These are phyloP conservation scores for Mormyrus lacerda DNA, from an alignment of 2,113 vertebrate genomes.

Conservation along the genomic window DNA sequence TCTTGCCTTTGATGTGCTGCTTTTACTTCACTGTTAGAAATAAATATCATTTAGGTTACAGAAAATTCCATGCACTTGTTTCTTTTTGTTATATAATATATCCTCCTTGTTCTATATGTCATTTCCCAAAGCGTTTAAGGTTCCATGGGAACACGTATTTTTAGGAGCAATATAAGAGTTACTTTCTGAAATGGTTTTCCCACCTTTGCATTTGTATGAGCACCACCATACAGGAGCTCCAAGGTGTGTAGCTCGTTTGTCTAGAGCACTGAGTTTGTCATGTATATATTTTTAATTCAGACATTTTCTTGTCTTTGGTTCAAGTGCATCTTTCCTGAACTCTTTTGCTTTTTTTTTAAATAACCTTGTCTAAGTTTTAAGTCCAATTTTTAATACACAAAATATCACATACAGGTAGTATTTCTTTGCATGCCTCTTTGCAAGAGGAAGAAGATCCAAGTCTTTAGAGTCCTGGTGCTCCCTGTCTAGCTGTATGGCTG, in stretches of 20 bases:
- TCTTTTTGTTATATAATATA: neutral
- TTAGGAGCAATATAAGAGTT: too few relatives aligned
- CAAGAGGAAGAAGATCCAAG: too few relatives aligned
- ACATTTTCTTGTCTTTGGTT: neutral
- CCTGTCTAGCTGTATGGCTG: too few relatives aligned
- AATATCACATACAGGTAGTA: too few relatives aligned
- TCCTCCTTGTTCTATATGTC: neutral
- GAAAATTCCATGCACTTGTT: neutral
- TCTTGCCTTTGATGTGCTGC: neutral
- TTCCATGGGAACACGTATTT: too few relatives aligned
- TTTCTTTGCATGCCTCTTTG: neutral
- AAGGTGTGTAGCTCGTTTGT: too few relatives aligned
- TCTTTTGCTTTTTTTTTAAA: neutral
- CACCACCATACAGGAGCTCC: too few relatives aligned
- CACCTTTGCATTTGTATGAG: too few relatives aligned
- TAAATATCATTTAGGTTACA: neutral
- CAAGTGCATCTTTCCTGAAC: neutral
- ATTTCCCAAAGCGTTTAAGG: too few relatives aligned
- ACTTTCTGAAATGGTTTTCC: too few relatives aligned
- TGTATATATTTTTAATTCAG: neutral
- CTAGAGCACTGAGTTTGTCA: too few relatives aligned
- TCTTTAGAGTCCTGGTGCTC: too few relatives aligned
- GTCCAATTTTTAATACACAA: neutral
- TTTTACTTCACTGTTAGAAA: neutral
- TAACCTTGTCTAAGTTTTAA: neutral